A percentile compares a stretch with the other conserved stretches of the same genome.
Conservation (phyloP, 1,140 invertebrate genomes). For the Sminthurides bifidus region DNA sequence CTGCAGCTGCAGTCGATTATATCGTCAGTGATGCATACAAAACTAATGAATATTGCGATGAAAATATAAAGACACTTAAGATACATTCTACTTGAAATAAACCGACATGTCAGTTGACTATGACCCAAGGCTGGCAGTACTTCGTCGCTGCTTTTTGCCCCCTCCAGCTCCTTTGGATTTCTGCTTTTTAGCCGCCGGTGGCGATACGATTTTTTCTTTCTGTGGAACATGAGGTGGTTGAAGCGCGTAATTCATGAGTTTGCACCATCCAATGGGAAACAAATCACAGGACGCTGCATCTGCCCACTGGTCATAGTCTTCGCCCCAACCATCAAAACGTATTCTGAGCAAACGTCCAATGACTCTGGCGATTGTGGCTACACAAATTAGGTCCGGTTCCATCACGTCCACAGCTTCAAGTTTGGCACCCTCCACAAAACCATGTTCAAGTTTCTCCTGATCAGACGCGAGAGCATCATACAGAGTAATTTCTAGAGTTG, state of each 20-base stretch:
- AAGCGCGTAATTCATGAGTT: slow-evolving; percentile 11
- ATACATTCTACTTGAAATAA: no score
- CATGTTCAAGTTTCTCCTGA: not conserved
- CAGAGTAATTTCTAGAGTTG: not conserved
- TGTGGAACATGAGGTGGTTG: not conserved
- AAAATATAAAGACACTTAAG: no score
- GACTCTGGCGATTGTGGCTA: slow-evolving; percentile 12
- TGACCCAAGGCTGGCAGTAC: no score
- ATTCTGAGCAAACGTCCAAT: slow-evolving; percentile 7
- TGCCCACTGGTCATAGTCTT: slow-evolving; percentile 15
- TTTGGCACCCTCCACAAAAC: slow-evolving; percentile 16
- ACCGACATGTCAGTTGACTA: no score
- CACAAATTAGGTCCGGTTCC: slow-evolving; percentile 9
- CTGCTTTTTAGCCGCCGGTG: no score
- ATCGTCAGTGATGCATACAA: no score
- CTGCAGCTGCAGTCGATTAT: no score
- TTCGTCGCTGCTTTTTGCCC: no score
- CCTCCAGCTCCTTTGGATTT: no score
- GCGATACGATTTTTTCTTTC: not conserved
- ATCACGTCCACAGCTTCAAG: slow-evolving; percentile 13
- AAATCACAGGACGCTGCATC: slow-evolving; percentile 15
- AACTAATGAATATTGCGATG: no score
- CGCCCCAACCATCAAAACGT: slow-evolving; percentile 20
- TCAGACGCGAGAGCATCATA: not conserved
- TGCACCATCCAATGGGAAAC: slow-evolving; percentile 24